Percentiles rank a stretch among this genome's conserved stretches.
Conservation (phyloP, 2,888 invertebrate species). For the Ypsolopha scabrella region DNA sequence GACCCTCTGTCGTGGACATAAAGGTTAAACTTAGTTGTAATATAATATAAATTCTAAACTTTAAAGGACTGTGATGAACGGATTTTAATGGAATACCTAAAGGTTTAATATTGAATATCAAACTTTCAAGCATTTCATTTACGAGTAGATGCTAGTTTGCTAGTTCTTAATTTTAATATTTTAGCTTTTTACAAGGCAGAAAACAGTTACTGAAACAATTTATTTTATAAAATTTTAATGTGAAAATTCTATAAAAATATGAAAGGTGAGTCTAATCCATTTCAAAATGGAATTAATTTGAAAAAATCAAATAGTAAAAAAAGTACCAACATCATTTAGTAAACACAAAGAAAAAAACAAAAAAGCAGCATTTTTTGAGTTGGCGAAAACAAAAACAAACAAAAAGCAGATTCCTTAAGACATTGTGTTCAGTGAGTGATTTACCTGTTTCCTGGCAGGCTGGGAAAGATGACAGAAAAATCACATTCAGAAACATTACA, state of each 20-base stretch:
- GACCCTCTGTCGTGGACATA: slow-evolving; percentile 77
- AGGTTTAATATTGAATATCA: too few species aligned
- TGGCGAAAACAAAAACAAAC: background rate
- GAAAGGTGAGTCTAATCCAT: too few species aligned
- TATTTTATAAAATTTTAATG: too few species aligned
- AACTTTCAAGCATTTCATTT: background rate
- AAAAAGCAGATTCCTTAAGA: background rate
- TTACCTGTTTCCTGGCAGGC: slow-evolving; percentile 73
- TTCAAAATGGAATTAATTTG: too few species aligned
- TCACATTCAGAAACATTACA: slow-evolving; percentile 69
- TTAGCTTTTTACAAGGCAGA: too few species aligned
- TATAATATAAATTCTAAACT: too few species aligned
- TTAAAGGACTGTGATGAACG: background rate
- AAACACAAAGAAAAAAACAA: background rate
- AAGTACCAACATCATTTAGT: background rate
- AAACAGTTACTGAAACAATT: too few species aligned
- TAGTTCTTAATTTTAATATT: too few species aligned
- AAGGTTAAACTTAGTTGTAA: background rate
- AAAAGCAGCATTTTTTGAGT: background rate
- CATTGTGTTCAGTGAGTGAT: slow-evolving; percentile 16
- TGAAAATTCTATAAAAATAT: too few species aligned
- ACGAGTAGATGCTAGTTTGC: background rate
- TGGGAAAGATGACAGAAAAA: slow-evolving; percentile 68
- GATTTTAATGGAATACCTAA: background rate
- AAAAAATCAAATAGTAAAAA: background rate